Conservation (phyloP, 1,140 invertebrate genomes). For the Spodoptera litura region DNA sequence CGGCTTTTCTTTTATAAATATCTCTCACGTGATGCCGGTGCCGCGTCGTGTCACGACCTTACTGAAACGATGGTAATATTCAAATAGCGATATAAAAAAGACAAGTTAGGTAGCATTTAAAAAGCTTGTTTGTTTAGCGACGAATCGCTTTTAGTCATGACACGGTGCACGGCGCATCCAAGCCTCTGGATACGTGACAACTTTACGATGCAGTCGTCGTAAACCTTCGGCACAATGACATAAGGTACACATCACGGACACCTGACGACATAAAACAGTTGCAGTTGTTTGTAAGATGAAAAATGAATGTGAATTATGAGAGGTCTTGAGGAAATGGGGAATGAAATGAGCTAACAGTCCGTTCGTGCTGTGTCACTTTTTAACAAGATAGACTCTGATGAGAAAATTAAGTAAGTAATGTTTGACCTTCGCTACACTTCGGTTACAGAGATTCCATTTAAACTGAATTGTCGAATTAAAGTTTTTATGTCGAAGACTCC, state of each 20-base stretch:
- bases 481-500: background rate
- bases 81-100: constrained; percentile 85
- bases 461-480: background rate
- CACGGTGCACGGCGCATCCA: constrained; percentile 74
- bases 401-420: constrained; percentile 44
- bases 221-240: constrained; percentile 26
- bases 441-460: constrained; percentile 1
- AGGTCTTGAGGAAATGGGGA: constrained; percentile 55
- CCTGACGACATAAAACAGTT: constrained; percentile 8
- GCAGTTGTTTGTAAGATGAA: constrained; percentile 49
- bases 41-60: constrained; percentile 81
- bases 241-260: constrained; percentile 46
- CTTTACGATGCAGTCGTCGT: constrained; percentile 43
- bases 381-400: constrained; percentile 54
- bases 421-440: constrained; percentile 27
- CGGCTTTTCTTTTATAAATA: constrained; percentile 85
- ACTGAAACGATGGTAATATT: constrained; percentile 82
- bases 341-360: constrained; percentile 36
- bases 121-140: constrained; percentile 84
- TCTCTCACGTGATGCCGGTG: constrained; percentile 83
- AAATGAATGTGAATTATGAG: constrained; percentile 62
- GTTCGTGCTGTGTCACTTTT: constrained; percentile 43
- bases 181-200: constrained; percentile 50
- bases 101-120: constrained; percentile 86
- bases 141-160: constrained; percentile 83